Evolutionary conservation across 2,113 vertebrate species (phyloP), one percentile per base, ranked within the genome.

Genomic region (Melanocharis versteri): DNA sequence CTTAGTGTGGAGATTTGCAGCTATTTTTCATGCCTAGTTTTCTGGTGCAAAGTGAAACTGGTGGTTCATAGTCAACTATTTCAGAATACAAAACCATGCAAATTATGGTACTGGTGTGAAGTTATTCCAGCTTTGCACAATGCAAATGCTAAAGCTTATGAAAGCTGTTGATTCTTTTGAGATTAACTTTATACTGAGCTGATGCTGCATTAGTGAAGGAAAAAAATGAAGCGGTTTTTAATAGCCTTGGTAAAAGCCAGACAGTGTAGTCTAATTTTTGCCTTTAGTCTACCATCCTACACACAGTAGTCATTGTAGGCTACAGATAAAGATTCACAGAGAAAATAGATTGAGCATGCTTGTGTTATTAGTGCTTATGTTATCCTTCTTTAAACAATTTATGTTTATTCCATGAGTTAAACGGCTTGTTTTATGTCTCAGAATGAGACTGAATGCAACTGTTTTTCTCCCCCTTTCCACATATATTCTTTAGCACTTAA

Each of bases 61-160:
- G 42, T 83, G 33, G 54, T 88, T 94, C 11, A 4, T 31, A 85
- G 54, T 60, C 48, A 86, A 1, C 42, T 75, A 14, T 80, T 92
- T 80, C 35, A 39, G 53, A 82, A 87, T 82, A 89, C 23, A 87
- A 75, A 94, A 10, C 37, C 47, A 89, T 96, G 82, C 87, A 96
- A 92, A 93, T 83, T 8, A 22, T 21, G 53, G 33, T 84, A 35
- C 14, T 80, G 39, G 19, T 94, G 71, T 90, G 90, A 95, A 90
- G 72, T 86, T 88, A 77, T 42, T 94, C 87, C 87, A 96, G 2
- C 65, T 91, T 37, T 87, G 54, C 56, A n/a, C 71, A 70, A 91
- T 89, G 93, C 76, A 89, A 83, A 92, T 95, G 66, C 24, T 78
- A 31, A 30, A 81, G 24, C 69, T 69, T 64, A 72, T 85, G 40